Conservation (phyloP, 2,797 vertebrate species). For the Rhodeus uyekii region DNA sequence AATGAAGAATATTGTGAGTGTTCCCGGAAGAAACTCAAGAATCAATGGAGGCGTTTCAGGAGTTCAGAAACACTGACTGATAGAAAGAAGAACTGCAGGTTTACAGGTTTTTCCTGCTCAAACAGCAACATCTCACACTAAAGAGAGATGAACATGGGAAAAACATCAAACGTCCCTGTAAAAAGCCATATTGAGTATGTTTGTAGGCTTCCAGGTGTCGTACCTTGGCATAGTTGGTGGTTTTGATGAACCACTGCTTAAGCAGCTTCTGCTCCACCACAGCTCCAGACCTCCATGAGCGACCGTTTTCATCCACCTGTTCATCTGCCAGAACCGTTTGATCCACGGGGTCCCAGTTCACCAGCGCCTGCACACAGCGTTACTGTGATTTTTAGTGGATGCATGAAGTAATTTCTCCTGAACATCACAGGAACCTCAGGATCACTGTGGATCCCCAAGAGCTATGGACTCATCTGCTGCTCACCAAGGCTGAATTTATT, state of each 20-base stretch:
- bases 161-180: not conserved
- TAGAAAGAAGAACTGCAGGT: rapidly evolving
- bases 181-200: not conserved
- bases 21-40: not conserved
- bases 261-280: conserved; percentile 93
- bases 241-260: conserved; percentile 97
- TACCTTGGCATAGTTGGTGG: conserved; percentile 92
- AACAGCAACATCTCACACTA: not conserved
- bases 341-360: conserved; percentile 98
- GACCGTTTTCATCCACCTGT: conserved; percentile 92
- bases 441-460: no score
- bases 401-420: not conserved
- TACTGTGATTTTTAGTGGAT: not conserved
- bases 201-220: not conserved
- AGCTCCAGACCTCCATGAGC: conserved; percentile 96
- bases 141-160: not conserved
- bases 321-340: conserved; percentile 96
- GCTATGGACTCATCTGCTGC: not conserved
- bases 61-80: not conserved
- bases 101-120: not conserved
- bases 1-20: not conserved
- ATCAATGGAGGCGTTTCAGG: not conserved
- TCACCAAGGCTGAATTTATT: not conserved
- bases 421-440: not conserved
- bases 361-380: conserved; percentile 81